phyloP scores from a whole-genome alignment of 1,140 invertebrate species.

The Harpegnathos saltator region DNA sequence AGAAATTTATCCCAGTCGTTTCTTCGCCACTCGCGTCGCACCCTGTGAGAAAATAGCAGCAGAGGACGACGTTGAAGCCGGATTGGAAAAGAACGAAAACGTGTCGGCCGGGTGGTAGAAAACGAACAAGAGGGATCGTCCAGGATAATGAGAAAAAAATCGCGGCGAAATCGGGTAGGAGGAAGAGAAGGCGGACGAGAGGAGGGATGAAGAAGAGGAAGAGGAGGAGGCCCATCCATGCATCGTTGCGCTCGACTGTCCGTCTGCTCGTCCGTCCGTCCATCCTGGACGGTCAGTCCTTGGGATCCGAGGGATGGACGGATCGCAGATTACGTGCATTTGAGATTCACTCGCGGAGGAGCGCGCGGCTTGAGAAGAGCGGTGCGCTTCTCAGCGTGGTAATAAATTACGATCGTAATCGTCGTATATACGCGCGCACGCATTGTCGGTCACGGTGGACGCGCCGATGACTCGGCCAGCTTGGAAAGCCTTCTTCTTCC shows the following conservation, averaged over 20 bases:
- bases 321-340: constrained; percentile 68
- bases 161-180: constrained; percentile 62
- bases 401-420: constrained; percentile 75
- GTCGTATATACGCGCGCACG: constrained; percentile 38
- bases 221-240: constrained; percentile 47
- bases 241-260: constrained; percentile 63
- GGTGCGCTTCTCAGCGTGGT: constrained; percentile 46
- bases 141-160: constrained; percentile 75
- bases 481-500: not conserved
- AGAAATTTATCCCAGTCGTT: constrained; percentile 44
- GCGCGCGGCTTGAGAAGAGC: constrained; percentile 36
- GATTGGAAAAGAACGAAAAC: constrained; percentile 61
- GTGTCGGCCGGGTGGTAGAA: constrained; percentile 52
- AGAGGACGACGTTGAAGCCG: constrained; percentile 15
- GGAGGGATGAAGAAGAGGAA: too few species aligned
- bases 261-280: constrained; percentile 47
- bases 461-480: not conserved
- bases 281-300: constrained; percentile 29
- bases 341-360: constrained; percentile 66
- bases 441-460: constrained; percentile 50
- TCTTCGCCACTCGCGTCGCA: constrained; percentile 18
- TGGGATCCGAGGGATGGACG: constrained; percentile 63
- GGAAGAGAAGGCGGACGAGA: constrained; percentile 19
- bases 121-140: constrained; percentile 48
- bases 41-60: constrained; percentile 46